Base-by-base conservation (phyloP, 2,113 vertebrate genomes). In the Anolis sagrei region DNA sequence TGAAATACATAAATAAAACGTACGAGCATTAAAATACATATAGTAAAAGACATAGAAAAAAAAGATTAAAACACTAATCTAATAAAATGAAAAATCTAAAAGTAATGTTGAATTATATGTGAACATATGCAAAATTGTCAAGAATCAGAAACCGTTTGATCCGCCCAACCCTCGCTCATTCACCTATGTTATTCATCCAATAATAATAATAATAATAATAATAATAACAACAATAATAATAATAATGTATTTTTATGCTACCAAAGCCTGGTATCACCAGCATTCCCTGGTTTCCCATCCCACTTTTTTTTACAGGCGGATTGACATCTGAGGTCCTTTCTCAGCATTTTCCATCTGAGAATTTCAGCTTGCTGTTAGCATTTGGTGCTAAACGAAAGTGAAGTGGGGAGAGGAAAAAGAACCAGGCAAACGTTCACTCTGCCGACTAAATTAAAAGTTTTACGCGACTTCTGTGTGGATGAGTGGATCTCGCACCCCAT, bases 401-500 rank as follows among this genome's bases (percentile, higher is more conserved):
- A 9, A 36, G 5, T 5, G 8, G 27, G 75, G 11, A 1, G n/a
- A 51, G n/a, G 49, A 13, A 14, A 4, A 73, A 8, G 34, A 16
- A 76, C 5, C 49, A 61, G 23, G 27, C 7, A 66, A n/a, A n/a
- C n/a, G n/a, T 51, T 66, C 19, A 34, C 61, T 68, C 29, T 19
- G 34, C 68, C 44, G 61, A 82, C 64, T 21, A 87, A 90, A 88
- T 77, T 48, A 5, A 74, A 81, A 21, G 82, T 90, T 92, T 84
- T 86, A 80, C 54, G 87, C 44, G 89, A 75, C 64, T 88, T 86
- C 76, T 66, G n/a, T 66, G 81, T 83, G 89, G 85, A 88, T 10
- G 34, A 84, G 79, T n/a, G 34, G 64, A 83, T 79, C 77, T 88
- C 76, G 54, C 32, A 6, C 18, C 39, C 39, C 13, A 9, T 62